phyloP scores from a whole-genome alignment of 64 coral and sea anemone genomes.

The Astreopora myriophthalma region DNA sequence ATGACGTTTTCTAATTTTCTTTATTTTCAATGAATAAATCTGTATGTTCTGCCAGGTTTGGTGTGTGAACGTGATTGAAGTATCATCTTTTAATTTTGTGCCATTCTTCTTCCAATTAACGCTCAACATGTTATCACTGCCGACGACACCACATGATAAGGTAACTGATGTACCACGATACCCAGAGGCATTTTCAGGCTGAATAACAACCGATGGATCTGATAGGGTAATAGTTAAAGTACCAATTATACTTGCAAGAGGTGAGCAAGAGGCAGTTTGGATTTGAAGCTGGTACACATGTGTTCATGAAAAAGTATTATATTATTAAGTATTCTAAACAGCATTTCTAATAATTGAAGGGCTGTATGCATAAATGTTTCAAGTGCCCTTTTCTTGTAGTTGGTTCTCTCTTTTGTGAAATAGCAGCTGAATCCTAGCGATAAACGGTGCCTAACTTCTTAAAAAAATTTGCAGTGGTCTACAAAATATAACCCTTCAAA shows the following conservation, averaged over 20 bases:
- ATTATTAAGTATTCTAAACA: no score
- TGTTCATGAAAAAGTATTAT: no score
- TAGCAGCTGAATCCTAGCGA: no score
- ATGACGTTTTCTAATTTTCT: neutral
- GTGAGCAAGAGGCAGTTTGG: neutral
- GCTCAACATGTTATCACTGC: neutral
- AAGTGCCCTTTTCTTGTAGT: no score
- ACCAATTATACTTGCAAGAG: neutral
- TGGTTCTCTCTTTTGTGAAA: no score
- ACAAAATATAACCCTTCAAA: no score
- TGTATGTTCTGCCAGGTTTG: neutral
- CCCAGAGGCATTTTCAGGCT: conserved; percentile 24
- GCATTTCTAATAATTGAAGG: no score
- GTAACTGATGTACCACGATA: neutral
- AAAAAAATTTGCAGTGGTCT: no score
- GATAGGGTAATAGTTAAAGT: neutral
- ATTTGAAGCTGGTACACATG: neutral
- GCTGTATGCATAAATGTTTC: no score
- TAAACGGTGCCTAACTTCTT: no score
- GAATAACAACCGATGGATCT: conserved; percentile 75
- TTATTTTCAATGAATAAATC: conserved; percentile 42
- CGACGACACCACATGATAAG: conserved; percentile 61
- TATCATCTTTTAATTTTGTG: neutral
- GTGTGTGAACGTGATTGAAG: neutral
- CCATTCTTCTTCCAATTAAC: conserved; percentile 71